These are phyloP conservation scores for Limonius californicus DNA, from an alignment of 1,140 invertebrate species.

Conservation along the genomic window DNA sequence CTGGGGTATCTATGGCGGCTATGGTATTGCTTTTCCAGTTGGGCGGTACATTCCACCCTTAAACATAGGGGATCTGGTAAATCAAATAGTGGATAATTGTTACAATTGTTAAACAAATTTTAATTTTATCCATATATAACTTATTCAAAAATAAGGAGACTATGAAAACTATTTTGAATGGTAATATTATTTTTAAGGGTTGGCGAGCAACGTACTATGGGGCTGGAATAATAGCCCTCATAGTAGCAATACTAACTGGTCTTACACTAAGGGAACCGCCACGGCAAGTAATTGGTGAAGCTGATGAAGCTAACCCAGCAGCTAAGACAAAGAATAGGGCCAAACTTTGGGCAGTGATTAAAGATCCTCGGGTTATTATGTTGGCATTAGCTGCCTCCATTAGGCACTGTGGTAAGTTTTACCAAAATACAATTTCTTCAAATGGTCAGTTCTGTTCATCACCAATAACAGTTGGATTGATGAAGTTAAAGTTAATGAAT, in stretches of 20 bases:
- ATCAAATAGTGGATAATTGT: slow-evolving; percentile 29
- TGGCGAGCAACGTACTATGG: slow-evolving; percentile 87
- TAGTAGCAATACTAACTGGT: slow-evolving; percentile 69
- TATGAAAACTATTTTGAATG: no score
- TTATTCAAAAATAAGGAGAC: no score
- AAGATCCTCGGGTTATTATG: slow-evolving; percentile 74
- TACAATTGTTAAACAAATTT: slow-evolving; percentile 4
- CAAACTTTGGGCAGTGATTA: slow-evolving; percentile 68
- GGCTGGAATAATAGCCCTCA: slow-evolving; percentile 74
- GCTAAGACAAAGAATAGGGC: slow-evolving; percentile 49
- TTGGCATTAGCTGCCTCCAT: slow-evolving; percentile 84
- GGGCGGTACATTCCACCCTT: slow-evolving; percentile 80
- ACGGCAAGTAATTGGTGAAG: slow-evolving; percentile 66
- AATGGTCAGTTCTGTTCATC: no score
- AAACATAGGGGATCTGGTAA: slow-evolving; percentile 72
- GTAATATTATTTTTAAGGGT: no score
- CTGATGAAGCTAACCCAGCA: slow-evolving; percentile 37
- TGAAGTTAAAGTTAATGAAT: no score
- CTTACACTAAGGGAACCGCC: slow-evolving; percentile 76
- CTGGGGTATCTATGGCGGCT: slow-evolving; percentile 94
- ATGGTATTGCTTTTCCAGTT: slow-evolving; percentile 81
- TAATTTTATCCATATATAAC: background rate
- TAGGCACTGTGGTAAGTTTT: slow-evolving; percentile 81
- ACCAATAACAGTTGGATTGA: no score
- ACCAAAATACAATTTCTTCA: no score